Percentiles rank a stretch among this genome's conserved stretches.
Conservation (phyloP, 1,140 invertebrate genomes). For the Sinonovacula constricta region DNA sequence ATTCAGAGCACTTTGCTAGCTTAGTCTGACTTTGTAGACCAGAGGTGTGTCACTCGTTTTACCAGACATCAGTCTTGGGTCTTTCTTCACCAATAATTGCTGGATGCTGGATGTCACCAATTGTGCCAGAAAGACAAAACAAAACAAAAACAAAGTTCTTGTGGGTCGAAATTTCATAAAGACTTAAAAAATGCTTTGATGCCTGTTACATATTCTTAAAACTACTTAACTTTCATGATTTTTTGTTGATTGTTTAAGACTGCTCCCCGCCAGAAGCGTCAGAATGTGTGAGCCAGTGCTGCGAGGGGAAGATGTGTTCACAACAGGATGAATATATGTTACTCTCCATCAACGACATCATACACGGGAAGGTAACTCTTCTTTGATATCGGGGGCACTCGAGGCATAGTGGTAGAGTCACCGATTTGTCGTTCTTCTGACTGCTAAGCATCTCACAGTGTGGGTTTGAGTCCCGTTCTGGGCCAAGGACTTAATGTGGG, state of each 20-base stretch:
- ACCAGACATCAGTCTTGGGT: background rate
- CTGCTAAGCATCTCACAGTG: too few relatives aligned
- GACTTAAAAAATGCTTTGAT: background rate
- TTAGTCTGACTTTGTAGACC: too few relatives aligned
- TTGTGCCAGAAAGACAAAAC: background rate
- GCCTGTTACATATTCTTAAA: too few relatives aligned
- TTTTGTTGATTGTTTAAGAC: slow-evolving; percentile 39
- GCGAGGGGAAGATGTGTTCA: slow-evolving; percentile 50
- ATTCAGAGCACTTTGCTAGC: too few relatives aligned
- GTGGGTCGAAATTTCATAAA: background rate
- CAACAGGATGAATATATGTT: slow-evolving; percentile 62
- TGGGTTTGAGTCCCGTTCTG: too few relatives aligned
- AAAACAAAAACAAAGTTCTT: background rate
- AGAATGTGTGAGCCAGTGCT: slow-evolving; percentile 59
- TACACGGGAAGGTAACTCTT: slow-evolving; percentile 98
- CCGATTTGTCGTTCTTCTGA: too few relatives aligned
- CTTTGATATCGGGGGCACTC: too few relatives aligned
- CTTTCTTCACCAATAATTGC: background rate
- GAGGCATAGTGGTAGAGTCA: too few relatives aligned
- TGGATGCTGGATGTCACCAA: background rate
- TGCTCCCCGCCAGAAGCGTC: slow-evolving; percentile 62
- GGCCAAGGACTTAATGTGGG: too few relatives aligned
- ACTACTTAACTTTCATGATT: too few relatives aligned
- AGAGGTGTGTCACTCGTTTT: background rate
- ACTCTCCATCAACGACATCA: slow-evolving; percentile 96